Base-by-base conservation (phyloP, 2,888 invertebrate genomes). In the Coecobrya sp. region DNA sequence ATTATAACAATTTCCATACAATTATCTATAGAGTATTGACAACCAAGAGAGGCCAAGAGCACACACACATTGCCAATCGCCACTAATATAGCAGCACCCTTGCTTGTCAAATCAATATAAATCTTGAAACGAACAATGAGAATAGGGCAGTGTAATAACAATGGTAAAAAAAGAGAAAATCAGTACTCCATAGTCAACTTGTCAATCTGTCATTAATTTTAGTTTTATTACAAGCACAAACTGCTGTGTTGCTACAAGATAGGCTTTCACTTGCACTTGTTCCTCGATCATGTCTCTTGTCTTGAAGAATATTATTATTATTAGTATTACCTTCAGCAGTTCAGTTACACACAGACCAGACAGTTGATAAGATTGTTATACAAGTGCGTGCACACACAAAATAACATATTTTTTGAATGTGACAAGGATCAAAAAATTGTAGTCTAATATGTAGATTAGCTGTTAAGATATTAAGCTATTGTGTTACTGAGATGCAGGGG, bases 121-220 rank as follows among this genome's bases (percentile, higher is more conserved):
- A 84, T 84, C 59, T 62, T 62, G 0, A 42, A 10, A 25, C n/a
- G 79, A 79, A 79, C 52, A 79, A 73, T 73, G 13, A 36, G 42
- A 73, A 8, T 68, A 5, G 13, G 11, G 19, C 1, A 25, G n/a
- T n/a, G 1, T 73, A 13, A 42, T 73, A 73, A n/a, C 13, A 73
- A 7, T 19, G 22, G 2, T 59, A 65, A 30, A 55, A n/a, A 79
- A 27, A 49, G 79, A 79, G 30, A 30, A 68, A 30, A 68, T 70
- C 70, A 22, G 36, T 70, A 2, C 8, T 30, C 49, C 4, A 27
- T 79, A 89, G 88, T 89, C 68, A 65, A 79, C 79, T 81, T 89
- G 88, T 89, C 88, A 89, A 89, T 68, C 49, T 81, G 88, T 89
- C 88, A 89, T 89, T 89, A 89, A 65, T 79, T 76, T 59, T 87